Evolutionary conservation across 2,113 vertebrate genomes (phyloP).

Genomic region (Neotoma lepida): DNA sequence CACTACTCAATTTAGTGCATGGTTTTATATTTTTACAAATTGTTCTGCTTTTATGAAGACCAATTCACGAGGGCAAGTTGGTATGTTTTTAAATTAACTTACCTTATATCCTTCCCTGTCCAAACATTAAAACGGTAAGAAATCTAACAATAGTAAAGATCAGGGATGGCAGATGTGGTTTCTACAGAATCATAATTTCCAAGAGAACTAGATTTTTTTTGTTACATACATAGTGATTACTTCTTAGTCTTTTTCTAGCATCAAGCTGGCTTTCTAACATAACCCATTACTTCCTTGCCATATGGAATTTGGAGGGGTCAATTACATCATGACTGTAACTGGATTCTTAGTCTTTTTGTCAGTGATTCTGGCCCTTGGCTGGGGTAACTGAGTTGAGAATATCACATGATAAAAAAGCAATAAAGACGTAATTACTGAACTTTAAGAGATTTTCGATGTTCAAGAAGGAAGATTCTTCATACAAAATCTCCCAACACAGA

Average conservation of each 20-base stretch:
- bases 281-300: neutral
- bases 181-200: neutral
- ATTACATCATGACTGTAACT: neutral
- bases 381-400: neutral
- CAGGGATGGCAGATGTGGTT: neutral
- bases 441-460: neutral
- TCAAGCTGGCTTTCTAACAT: neutral
- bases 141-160: conserved; percentile 9
- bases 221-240: neutral
- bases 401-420: neutral
- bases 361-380: neutral
- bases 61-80: conserved; percentile 7
- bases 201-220: neutral
- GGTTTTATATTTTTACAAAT: conserved; percentile 64
- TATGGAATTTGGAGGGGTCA: neutral
- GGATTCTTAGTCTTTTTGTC: neutral
- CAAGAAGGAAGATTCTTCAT: neutral
- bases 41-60: conserved; percentile 47
- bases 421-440: neutral
- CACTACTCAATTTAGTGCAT: conserved; percentile 45
- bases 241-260: neutral
- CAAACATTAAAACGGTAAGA: conserved; percentile 16
- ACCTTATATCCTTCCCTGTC: neutral
- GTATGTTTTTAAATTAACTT: neutral
- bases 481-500: neutral